Evolutionary conservation across 2,113 vertebrate genomes (phyloP), one percentile per base, ranked within the genome.

Genomic region (Platycercus adscitus): DNA sequence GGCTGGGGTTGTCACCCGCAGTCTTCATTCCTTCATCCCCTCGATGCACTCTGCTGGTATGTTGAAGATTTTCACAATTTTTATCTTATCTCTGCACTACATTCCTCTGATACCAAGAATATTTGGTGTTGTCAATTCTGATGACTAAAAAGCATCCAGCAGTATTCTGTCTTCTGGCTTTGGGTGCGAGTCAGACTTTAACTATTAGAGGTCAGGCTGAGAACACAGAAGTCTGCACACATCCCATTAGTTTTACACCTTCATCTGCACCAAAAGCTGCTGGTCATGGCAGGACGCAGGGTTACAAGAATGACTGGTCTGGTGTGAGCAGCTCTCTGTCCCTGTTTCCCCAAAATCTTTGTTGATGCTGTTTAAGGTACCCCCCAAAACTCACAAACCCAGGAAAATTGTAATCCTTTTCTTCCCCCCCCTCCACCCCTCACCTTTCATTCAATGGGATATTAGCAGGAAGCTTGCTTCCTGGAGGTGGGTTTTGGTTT

Each of bases 51-150:
- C 83, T 94, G 66, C 43, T 76, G 80, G 33, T 47, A 65, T 44
- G 75, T n/a, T 82, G 70, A 89, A 78, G 88, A 79, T 78, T 84
- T 93, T 94, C 78, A 91, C 88, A 66, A 21, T 89, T 92, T 94
- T 95, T 46, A 7, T 18, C 13, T 93, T 93, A 91, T 82, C 86
- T 92, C 63, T 76, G 41, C 0, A 0, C 86, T 93, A 65, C 91
- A 87, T 96, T 96, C 95, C 70, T 91, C 63, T 87, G 86, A 93
- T 93, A 81, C 56, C 83, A 82, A 79, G 70, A 83, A 82, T 95
- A 87, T 79, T 94, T 91, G 46, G 37, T 12, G 4, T 49, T 89
- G 53, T 87, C 29, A 33, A 47, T 76, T 87, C 89, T 89, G 87
- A 82, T 58, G 58, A 35, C n/a, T 88, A 78, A 91, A 94, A 94